Base-by-base conservation (phyloP, 2,113 vertebrate species). In the Platichthys flesus region DNA sequence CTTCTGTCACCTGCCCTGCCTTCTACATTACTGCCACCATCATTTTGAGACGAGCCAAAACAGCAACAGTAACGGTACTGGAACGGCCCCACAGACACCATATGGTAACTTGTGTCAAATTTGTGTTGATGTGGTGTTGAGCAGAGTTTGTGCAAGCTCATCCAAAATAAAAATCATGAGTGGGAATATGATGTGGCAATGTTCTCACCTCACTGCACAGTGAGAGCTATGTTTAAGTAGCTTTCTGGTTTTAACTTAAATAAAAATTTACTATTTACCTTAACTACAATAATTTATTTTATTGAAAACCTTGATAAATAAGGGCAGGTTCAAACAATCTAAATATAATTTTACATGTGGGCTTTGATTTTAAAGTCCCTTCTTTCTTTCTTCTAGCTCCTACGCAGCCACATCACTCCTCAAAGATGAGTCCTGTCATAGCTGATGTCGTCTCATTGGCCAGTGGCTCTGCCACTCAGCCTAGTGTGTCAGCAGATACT, bases 401-500 rank as follows among this genome's bases (percentile, higher is more conserved):
- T 24, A 67, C 62, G n/a, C 90, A 85, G 69, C 90, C 78, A 60
- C 85, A 88, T 72, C 90, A 77, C 26, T 72, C 84, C 20, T 90
- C 93, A 15, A 92, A 96, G 91, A 96, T 97, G 87, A 97, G 96
- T 84, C 96, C 97, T 31, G 96, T 99, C 78, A 98, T 98, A 80
- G 97, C 96, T 74, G 97, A 97, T 13, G 96, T 98, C 2, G 97
- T 99, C 21, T 99, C 97, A 37, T 93, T 98, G 73, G 97, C 96
- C 42, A 98, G 95, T 65, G 93, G 96, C 54, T 96, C 97, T 40
- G 95, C 96, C 83, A 93, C 96, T 84, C 97, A 97, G 90, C 97
- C 97, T 82, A 95, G 91, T 0, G 94, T 94, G 56, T 95, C 96
- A 72, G 96, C 96, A 82, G 97, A 96, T 88, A 95, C 94, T 18